These are phyloP conservation scores for Hoplodrina blanda DNA, from an alignment of 2,888 invertebrate genomes.

Conservation along the genomic window DNA sequence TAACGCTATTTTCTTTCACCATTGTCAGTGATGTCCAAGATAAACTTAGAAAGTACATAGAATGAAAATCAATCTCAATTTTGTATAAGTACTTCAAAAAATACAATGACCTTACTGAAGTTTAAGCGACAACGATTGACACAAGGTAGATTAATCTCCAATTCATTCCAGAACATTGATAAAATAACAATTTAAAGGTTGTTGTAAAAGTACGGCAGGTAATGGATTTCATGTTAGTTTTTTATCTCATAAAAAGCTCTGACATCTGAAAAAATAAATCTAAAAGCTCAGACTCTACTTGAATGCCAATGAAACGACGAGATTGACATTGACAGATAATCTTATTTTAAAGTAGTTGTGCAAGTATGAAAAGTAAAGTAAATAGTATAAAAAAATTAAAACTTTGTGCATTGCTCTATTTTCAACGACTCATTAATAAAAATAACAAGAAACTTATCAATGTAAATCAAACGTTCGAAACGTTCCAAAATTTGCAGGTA, in stretches of 20 bases:
- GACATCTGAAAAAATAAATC: no score
- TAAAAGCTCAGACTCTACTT: no score
- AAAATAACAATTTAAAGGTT: conserved; percentile 16
- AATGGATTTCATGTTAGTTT: not conserved
- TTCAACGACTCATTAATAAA: not conserved
- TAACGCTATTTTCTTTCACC: no score
- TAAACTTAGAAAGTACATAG: no score
- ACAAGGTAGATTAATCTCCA: not conserved
- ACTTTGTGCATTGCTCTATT: not conserved
- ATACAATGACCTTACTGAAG: no score
- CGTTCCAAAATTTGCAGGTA: not conserved
- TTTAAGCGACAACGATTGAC: no score
- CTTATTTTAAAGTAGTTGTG: no score
- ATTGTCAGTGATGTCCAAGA: no score
- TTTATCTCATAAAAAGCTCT: not conserved
- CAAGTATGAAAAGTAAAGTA: no score
- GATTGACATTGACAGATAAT: conserved; percentile 7
- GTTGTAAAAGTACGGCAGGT: not conserved
- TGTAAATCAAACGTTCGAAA: not conserved
- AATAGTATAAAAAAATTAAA: no score
- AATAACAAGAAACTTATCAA: not conserved
- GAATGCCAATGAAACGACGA: not conserved
- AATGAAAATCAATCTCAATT: no score
- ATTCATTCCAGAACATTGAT: conserved; percentile 29
- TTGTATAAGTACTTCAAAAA: no score